These are phyloP conservation scores for Anthopleura xanthogrammica DNA, from an alignment of 92 coral and sea anemone species.

Conservation along the genomic window DNA sequence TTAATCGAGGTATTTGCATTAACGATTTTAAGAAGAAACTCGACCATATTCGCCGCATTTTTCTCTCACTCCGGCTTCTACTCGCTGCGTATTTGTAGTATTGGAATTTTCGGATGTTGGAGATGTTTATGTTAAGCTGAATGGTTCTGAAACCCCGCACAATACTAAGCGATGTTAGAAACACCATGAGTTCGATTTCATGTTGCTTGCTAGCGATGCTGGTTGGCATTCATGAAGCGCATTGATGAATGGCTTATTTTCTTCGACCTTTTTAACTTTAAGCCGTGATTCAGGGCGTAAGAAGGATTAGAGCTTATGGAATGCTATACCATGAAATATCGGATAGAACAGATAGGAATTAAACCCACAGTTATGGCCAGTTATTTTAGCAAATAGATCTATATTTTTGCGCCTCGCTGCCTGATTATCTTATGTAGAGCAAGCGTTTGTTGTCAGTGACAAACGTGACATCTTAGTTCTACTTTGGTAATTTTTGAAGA, in stretches of 20 bases:
- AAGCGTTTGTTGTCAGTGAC: neutral
- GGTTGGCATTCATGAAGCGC: slow-evolving; percentile 2
- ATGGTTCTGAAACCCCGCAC: neutral
- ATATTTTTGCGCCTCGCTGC: neutral
- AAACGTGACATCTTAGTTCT: slow-evolving; percentile 28
- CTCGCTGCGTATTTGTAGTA: neutral
- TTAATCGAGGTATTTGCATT: slow-evolving; percentile 3
- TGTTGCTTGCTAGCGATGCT: neutral
- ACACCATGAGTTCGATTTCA: neutral
- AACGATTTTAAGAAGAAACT: neutral
- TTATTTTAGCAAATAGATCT: neutral
- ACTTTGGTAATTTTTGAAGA: slow-evolving; percentile 20
- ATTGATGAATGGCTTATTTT: neutral
- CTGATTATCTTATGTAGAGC: neutral
- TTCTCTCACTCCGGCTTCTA: neutral
- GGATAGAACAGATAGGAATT: slow-evolving; percentile 6
- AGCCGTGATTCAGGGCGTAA: slow-evolving; percentile 3
- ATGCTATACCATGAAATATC: slow-evolving; percentile 16
- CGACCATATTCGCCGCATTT: neutral
- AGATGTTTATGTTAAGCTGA: neutral
- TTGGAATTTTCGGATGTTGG: neutral
- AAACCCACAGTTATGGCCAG: neutral
- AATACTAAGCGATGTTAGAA: neutral
- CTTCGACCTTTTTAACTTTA: slow-evolving; percentile 7
- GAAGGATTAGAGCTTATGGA: slow-evolving; percentile 24